phyloP scores from a whole-genome alignment of 2,888 invertebrate genomes.

The Lasioglossum morio region DNA sequence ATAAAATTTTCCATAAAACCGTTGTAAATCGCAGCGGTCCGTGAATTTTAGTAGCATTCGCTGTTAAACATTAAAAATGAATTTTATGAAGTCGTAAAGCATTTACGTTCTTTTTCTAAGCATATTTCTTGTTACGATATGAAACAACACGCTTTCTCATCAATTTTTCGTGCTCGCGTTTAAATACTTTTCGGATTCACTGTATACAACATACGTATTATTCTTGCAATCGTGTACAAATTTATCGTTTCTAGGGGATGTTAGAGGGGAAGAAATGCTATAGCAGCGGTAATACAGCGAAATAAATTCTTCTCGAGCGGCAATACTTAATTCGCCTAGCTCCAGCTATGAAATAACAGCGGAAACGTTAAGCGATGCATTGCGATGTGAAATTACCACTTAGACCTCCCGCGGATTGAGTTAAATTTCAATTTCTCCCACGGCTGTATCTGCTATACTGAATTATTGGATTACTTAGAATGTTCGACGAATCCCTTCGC shows the following conservation, averaged over 20 bases:
- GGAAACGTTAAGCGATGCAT: not conserved
- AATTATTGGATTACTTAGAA: slow-evolving; percentile 70
- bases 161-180: not conserved
- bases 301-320: not conserved
- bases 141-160: not conserved
- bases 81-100: not conserved
- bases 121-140: not conserved
- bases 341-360: not conserved
- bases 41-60: not conserved
- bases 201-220: not conserved
- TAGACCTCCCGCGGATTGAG: slow-evolving; percentile 71
- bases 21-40: not conserved
- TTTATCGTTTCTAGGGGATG: not conserved
- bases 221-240: not conserved
- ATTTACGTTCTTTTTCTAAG: not conserved
- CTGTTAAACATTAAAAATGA: not conserved
- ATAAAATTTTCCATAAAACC: not conserved
- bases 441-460: slow-evolving; percentile 45
- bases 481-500: slow-evolving; percentile 59
- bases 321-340: not conserved
- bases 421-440: slow-evolving; percentile 78
- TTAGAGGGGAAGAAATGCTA: not conserved
- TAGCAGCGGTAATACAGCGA: not conserved
- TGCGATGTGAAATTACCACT: slow-evolving; percentile 76
- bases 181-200: not conserved